These are phyloP conservation scores for Scomber colias DNA, from an alignment of 2,113 vertebrate species.

Conservation along the genomic window DNA sequence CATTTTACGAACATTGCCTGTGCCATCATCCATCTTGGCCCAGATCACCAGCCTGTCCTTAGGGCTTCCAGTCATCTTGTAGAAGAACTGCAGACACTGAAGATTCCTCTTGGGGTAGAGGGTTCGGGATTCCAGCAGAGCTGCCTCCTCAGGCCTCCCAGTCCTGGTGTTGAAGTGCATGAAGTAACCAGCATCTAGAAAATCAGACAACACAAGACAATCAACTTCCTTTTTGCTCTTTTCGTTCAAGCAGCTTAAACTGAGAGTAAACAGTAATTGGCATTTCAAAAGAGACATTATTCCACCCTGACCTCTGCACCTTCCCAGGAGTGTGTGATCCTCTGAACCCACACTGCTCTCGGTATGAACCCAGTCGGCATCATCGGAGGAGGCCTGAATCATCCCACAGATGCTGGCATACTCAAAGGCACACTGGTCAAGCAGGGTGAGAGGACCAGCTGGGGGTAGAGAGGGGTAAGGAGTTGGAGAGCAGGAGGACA, in stretches of 20 bases:
- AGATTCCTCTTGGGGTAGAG: conserved; percentile 90
- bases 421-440: conserved; percentile 94
- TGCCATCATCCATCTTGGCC: conserved; percentile 90
- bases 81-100: conserved; percentile 95
- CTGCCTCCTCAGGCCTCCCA: conserved; percentile 81
- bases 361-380: conserved; percentile 87
- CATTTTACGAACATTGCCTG: conserved; percentile 85
- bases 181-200: conserved; percentile 87
- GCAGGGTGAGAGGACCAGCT: conserved; percentile 89
- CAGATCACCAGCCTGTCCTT: conserved; percentile 89
- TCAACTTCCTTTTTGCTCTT: background rate
- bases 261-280: background rate
- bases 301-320: conserved; percentile 86
- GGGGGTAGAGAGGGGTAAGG: background rate
- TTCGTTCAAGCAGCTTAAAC: background rate
- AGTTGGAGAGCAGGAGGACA: background rate
- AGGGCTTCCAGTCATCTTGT: conserved; percentile 88
- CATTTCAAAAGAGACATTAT: background rate
- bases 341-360: conserved; percentile 53
- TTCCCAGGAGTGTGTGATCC: conserved; percentile 88
- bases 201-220: conserved; percentile 1
- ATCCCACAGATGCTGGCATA: conserved; percentile 91
- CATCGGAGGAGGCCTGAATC: conserved; percentile 87
- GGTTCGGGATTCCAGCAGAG: conserved; percentile 90
- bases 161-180: conserved; percentile 88